Evolutionary conservation across 1,140 invertebrate genomes (phyloP), one percentile per base, ranked within the genome.

Genomic region (Drosophila sechellia): DNA sequence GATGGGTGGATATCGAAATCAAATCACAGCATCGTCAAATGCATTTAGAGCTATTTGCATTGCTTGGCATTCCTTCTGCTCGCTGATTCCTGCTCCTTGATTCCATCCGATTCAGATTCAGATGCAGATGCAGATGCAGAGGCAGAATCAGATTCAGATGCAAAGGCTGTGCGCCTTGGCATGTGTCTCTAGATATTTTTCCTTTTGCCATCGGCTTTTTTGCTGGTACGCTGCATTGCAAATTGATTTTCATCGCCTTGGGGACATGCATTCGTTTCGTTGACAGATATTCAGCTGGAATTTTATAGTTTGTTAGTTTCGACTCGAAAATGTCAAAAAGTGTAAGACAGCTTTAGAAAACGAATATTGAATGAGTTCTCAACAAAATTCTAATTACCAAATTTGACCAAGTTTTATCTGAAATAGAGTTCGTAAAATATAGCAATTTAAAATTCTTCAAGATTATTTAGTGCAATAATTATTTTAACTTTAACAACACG

Each of bases 1-100:
- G 27, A 81, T 86, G 34, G 25, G 34, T 13, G 57, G 27, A 81
- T 86, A 86, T 86, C 72, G 83, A 83, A 86, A 87, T 86, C 83
- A 79, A 86, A 86, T 86, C 83, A 87, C 50, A 76, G 83, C 70
- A 52, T 86, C 83, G 75, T 79, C 83, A 86, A 86, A 86, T 86
- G 83, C 83, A 86, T 86, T 86, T 87, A 83, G 63, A 87, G 76
- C 83, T 86, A 81, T 86, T 86, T 86, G 83, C 83, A 79, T 87
- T 87, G 63, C 74, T 59, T 61, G 71, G 78, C 68, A 85, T 85
- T 85, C 59, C 81, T 76, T 48, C 57, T 68, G 58, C 59, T 64
- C 59, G 71, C 59, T 76, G 57, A 59, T 50, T 75, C 35, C 72
- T 34, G 59, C 72, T 57, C 43, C 68, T 70, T 75, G 72, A 58